A percentile compares a stretch with the other conserved stretches of the same genome.
phyloP scores from a whole-genome alignment of 2,113 vertebrate genomes.

The Actenoides lindsayi region DNA sequence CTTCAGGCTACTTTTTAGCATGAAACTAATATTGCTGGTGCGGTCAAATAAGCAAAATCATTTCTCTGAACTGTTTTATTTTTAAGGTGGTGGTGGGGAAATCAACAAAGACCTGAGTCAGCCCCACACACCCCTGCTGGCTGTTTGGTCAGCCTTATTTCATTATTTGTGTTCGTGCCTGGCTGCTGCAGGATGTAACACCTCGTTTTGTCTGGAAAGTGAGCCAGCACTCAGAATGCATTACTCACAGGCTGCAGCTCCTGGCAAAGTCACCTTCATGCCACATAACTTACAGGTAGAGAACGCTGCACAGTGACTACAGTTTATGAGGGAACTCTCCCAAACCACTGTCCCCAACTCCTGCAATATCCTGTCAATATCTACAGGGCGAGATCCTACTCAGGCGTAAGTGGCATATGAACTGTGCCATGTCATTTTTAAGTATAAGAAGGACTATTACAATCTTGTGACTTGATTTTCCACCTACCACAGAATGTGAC shows the following conservation, averaged over 20 bases:
- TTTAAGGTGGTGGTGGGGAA: neutral
- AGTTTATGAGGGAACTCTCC: neutral
- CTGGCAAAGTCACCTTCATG: conserved; percentile 57
- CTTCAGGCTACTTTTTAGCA: neutral
- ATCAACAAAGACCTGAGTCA: neutral
- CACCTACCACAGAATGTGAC: neutral
- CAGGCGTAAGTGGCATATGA: neutral
- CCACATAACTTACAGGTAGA: neutral
- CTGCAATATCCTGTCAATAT: fast-evolving
- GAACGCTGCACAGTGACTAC: neutral
- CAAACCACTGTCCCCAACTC: neutral
- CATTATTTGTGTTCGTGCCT: neutral
- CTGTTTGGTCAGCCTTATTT: neutral
- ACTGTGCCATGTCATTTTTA: neutral
- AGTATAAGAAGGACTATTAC: neutral
- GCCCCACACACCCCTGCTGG: neutral
- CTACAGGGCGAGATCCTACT: fast-evolving
- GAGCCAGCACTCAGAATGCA: conserved; percentile 8
- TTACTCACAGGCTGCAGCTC: conserved; percentile 46
- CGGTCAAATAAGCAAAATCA: neutral
- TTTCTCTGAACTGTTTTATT: conserved; percentile 9
- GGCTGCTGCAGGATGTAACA: conserved; percentile 21
- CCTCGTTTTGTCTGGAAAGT: neutral
- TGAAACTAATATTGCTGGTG: neutral
- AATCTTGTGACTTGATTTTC: neutral